A percentile compares a stretch with the other conserved stretches of the same genome.
phyloP scores from a whole-genome alignment of 2,797 vertebrate species.

The Coregonus suidteri region DNA sequence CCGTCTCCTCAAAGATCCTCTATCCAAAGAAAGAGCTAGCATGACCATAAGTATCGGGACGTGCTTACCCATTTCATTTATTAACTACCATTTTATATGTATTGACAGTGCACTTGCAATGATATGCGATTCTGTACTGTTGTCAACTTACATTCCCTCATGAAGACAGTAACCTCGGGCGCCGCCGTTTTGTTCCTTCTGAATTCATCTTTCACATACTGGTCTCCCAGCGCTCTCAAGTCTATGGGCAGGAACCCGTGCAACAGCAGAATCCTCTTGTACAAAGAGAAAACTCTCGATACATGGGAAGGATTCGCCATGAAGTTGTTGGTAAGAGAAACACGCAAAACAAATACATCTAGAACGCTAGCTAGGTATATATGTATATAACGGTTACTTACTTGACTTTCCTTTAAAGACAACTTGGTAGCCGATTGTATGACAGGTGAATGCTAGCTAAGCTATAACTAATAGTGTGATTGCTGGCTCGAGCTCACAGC shows the following conservation, averaged over 20 bases:
- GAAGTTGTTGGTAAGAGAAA: not conserved
- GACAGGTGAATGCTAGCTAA: not conserved
- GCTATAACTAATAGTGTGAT: not conserved
- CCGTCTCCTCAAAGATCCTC: not conserved
- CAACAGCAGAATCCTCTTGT: conserved; percentile 80
- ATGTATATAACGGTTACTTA: not conserved
- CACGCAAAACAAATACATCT: not conserved
- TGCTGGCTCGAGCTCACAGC: not conserved
- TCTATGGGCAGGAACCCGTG: conserved; percentile 84
- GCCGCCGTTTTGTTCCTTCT: conserved; percentile 75
- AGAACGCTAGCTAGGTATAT: not conserved
- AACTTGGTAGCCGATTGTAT: not conserved
- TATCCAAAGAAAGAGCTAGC: no score
- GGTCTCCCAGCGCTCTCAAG: conserved; percentile 81
- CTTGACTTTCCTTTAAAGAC: not conserved
- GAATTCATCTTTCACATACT: conserved; percentile 91
- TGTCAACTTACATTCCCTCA: conserved; percentile 82
- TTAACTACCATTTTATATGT: not conserved
- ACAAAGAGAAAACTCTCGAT: conserved; percentile 73
- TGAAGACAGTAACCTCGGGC: conserved; percentile 73
- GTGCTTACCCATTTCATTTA: not conserved
- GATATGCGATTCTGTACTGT: not conserved
- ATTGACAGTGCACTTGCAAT: not conserved
- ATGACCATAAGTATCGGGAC: no score
- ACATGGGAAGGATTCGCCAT: conserved; percentile 70